Percentiles rank a stretch among this genome's conserved stretches.
These are phyloP conservation scores for Osedax frankpressi DNA, from an alignment of 2,888 invertebrate genomes.

Conservation along the genomic window DNA sequence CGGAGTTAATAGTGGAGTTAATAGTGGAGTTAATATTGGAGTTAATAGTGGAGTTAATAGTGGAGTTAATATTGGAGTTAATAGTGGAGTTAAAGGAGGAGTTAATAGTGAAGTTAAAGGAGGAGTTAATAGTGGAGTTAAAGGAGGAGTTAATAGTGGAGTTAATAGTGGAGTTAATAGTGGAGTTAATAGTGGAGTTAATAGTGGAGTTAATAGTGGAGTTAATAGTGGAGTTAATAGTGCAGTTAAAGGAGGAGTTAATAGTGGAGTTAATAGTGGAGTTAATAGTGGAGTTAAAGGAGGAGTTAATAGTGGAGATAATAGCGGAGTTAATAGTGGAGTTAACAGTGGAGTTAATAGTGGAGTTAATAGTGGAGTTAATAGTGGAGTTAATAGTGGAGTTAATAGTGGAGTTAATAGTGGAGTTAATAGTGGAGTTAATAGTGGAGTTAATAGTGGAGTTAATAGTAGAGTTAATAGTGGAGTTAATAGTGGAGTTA, in stretches of 20 bases:
- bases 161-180: slow-evolving; percentile 1
- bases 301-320: background rate
- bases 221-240: slow-evolving; percentile 4
- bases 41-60: slow-evolving; percentile 1
- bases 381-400: background rate
- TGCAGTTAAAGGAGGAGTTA: background rate
- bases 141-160: background rate
- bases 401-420: background rate
- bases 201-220: background rate
- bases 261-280: background rate
- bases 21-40: slow-evolving; percentile 1
- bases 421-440: background rate
- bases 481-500: background rate
- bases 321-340: background rate
- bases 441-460: background rate
- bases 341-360: background rate
- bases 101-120: background rate
- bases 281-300: background rate
- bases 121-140: background rate
- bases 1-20: background rate
- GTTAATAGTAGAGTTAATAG: background rate
- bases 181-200: slow-evolving; percentile 1
- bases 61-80: background rate
- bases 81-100: background rate
- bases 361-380: background rate